These are phyloP conservation scores for Pseudochirops corinnae DNA, from an alignment of 2,797 vertebrate species.

Conservation along the genomic window DNA sequence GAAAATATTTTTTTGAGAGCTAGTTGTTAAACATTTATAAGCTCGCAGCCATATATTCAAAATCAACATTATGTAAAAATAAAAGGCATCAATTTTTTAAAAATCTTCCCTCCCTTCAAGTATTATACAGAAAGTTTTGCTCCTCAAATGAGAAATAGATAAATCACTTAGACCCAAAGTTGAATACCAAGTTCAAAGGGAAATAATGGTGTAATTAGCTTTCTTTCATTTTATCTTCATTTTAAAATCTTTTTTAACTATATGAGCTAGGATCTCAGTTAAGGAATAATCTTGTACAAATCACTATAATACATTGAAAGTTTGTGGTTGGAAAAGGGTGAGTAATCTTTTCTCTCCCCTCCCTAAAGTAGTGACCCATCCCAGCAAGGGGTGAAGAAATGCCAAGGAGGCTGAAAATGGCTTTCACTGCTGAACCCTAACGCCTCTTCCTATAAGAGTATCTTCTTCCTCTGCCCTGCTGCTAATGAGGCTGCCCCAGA, in stretches of 20 bases:
- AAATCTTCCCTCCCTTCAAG: not conserved
- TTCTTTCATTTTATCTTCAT: slow-evolving; percentile 27
- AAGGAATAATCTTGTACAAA: not conserved
- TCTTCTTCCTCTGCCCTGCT: not conserved
- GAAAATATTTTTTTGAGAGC: not conserved
- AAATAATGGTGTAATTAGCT: slow-evolving; percentile 26
- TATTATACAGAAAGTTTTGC: not conserved
- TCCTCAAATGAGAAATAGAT: not conserved
- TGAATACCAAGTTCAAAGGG: slow-evolving; percentile 20
- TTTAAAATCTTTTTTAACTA: slow-evolving; percentile 49
- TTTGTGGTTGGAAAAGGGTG: not conserved
- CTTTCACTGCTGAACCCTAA: not conserved
- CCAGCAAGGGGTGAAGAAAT: not conserved
- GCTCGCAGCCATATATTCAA: not conserved
- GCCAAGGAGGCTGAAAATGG: not conserved
- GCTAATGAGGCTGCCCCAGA: not conserved
- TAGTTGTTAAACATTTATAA: not conserved
- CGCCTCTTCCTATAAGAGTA: not conserved
- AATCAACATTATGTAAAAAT: not conserved
- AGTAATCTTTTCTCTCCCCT: not conserved
- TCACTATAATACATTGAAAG: slow-evolving; percentile 10
- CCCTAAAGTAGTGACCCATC: not conserved
- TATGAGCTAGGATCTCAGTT: slow-evolving; percentile 4
- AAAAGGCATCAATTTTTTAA: not conserved
- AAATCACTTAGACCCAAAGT: slow-evolving; percentile 37